Conservation (phyloP, 2,888 invertebrate genomes). For the Drosophila peninsularis region DNA sequence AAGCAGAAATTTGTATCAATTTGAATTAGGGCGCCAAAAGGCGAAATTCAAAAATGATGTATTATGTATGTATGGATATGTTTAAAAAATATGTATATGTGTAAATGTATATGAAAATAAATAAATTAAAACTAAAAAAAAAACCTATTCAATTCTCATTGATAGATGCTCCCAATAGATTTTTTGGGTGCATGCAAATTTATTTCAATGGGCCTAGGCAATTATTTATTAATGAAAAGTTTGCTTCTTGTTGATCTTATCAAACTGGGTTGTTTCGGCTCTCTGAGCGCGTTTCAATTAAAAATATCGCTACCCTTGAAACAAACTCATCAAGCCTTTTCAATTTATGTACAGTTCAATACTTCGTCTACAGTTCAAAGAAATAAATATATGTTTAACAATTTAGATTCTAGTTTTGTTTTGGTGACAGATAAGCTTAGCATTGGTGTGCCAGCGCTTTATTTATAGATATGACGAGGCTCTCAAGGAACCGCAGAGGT, state of each 20-base stretch:
- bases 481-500: slow-evolving; percentile 38
- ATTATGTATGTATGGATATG: no score
- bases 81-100: background rate
- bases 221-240: slow-evolving; percentile 48
- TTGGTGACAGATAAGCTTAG: slow-evolving; percentile 54
- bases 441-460: slow-evolving; percentile 38
- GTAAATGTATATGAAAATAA: background rate
- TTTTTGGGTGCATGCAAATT: slow-evolving; percentile 68
- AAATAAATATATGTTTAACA: slow-evolving; percentile 36
- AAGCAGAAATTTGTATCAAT: background rate
- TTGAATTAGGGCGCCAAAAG: slow-evolving; percentile 23
- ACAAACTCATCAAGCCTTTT: slow-evolving; percentile 52
- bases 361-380: slow-evolving; percentile 36
- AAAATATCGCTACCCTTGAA: slow-evolving; percentile 74
- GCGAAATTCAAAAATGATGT: background rate
- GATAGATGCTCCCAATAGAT: slow-evolving; percentile 71
- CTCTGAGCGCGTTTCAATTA: slow-evolving; percentile 60
- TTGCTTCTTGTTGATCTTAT: slow-evolving; percentile 64
- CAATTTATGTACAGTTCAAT: slow-evolving; percentile 34
- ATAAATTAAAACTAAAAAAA: background rate
- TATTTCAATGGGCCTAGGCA: slow-evolving; percentile 56
- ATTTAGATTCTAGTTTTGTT: slow-evolving; percentile 4
- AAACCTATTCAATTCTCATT: slow-evolving; percentile 31
- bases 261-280: slow-evolving; percentile 63
- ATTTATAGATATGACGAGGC: slow-evolving; percentile 73